These are phyloP conservation scores for Halcyon badia DNA, from an alignment of 2,797 vertebrate genomes.

Conservation along the genomic window DNA sequence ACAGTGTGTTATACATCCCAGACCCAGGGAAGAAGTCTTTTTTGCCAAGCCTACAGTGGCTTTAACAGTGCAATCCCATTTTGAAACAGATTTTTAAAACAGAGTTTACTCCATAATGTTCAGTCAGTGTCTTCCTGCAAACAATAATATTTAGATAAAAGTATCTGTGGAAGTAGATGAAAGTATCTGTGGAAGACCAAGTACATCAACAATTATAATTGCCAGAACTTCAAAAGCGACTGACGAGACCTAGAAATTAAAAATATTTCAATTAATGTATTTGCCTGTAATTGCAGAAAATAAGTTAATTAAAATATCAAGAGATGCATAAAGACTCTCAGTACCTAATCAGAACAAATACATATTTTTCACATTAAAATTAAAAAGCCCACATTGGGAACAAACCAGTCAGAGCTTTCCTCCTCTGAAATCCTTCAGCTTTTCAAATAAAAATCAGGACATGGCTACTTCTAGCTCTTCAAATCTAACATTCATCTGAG, in stretches of 20 bases:
- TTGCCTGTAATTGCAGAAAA: conserved; percentile 2
- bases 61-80: neutral
- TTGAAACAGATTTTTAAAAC: neutral
- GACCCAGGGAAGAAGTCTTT: neutral
- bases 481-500: neutral
- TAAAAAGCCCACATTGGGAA: neutral
- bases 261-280: conserved; percentile 20
- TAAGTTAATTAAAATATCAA: conserved; percentile 9
- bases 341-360: conserved; percentile 13
- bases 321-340: neutral
- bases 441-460: neutral
- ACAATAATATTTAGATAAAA: conserved; percentile 9
- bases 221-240: conserved; percentile 14
- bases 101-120: neutral
- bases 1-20: rapidly evolving
- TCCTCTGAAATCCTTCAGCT: neutral
- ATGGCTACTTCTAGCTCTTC: neutral
- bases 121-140: neutral
- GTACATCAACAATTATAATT: conserved; percentile 43
- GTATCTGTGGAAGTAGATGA: neutral
- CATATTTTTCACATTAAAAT: conserved; percentile 8
- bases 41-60: neutral
- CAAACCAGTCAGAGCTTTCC: neutral
- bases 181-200: neutral
- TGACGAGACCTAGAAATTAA: neutral